Conservation (phyloP, 1,140 invertebrate genomes). For the Archivesica marissinica region DNA sequence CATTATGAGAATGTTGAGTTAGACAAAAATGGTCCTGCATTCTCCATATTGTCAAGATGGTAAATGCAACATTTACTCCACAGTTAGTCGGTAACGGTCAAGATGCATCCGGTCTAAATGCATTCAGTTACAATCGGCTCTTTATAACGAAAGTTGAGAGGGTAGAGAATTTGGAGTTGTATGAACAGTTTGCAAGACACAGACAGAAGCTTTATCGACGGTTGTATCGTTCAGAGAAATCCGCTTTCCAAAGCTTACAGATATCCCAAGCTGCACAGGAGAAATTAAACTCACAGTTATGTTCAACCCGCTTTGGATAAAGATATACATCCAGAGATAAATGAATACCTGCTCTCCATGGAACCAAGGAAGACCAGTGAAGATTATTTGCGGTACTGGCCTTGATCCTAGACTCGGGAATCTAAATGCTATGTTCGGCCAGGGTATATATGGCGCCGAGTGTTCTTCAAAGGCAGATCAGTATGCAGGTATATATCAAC, state of each 20-base stretch:
- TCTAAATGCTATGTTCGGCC: conserved; percentile 46
- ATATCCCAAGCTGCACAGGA: not conserved
- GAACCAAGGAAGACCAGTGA: conserved; percentile 23
- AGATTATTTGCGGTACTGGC: conserved; percentile 31
- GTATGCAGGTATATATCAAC: conserved; percentile 28
- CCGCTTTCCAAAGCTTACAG: not conserved
- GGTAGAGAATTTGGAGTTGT: conserved; percentile 40
- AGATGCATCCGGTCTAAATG: conserved; percentile 13
- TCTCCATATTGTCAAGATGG: not conserved
- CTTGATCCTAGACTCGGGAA: not conserved
- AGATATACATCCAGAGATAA: conserved; percentile 41
- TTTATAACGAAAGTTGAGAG: conserved; percentile 28
- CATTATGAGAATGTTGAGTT: not conserved
- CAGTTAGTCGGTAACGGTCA: conserved; percentile 9
- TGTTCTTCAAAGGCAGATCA: conserved; percentile 53
- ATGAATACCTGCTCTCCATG: conserved; percentile 51
- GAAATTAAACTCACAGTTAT: not conserved
- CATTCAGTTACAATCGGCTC: not conserved
- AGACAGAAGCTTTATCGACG: conserved; percentile 3
- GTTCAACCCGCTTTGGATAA: not conserved
- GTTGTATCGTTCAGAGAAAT: not conserved
- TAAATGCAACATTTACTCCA: not conserved
- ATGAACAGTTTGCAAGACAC: not conserved
- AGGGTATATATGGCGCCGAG: conserved; percentile 49
- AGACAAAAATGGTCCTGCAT: not conserved